Conservation (phyloP, 53 echinoderm and acorn worm genomes). For the Hippasteria phrygiana region DNA sequence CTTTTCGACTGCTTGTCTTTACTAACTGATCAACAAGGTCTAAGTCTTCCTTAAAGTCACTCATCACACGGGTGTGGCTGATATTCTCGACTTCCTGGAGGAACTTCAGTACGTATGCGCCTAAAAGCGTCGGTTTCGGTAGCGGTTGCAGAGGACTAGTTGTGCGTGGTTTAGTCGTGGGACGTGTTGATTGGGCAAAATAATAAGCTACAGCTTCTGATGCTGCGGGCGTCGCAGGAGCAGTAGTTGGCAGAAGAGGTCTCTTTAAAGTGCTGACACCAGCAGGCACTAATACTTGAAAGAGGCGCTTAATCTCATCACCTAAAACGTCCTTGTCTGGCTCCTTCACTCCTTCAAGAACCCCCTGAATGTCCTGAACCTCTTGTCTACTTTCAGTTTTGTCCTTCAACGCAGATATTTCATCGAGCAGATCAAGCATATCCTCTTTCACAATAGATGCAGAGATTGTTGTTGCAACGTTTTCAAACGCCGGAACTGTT, state of each 20-base stretch:
- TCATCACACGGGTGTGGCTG: neutral
- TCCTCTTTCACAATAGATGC: neutral
- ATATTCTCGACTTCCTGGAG: conserved; percentile 12
- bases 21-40: neutral
- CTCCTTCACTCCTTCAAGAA: conserved; percentile 7
- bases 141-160: neutral
- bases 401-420: neutral
- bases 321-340: neutral
- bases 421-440: conserved; percentile 20
- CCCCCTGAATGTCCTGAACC: neutral
- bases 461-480: neutral
- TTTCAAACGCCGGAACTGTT: neutral
- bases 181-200: neutral
- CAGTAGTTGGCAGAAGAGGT: neutral
- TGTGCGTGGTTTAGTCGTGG: neutral
- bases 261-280: neutral
- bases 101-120: conserved; percentile 11
- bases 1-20: neutral
- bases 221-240: neutral
- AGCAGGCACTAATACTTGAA: neutral
- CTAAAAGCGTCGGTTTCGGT: neutral
- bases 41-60: conserved; percentile 9
- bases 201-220: neutral
- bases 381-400: neutral
- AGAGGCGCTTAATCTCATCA: conserved; percentile 20